A percentile compares a stretch with the other conserved stretches of the same genome.
Evolutionary conservation across 2,113 vertebrate genomes (phyloP).

Genomic region (Sprattus sprattus): DNA sequence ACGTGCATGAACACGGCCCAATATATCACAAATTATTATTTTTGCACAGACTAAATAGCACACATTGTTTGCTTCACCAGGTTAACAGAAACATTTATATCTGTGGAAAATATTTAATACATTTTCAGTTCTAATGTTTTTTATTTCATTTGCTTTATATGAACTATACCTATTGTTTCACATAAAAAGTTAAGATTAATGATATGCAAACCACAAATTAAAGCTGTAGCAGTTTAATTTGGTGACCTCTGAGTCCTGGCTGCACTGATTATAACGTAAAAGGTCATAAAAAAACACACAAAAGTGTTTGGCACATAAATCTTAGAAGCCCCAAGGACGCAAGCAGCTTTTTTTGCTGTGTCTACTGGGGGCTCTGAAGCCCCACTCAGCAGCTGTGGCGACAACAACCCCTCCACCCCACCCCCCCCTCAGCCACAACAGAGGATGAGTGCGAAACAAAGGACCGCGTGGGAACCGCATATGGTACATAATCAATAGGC

Average conservation of each 20-base stretch:
- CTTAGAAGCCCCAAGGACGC: neutral
- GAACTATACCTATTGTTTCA: neutral
- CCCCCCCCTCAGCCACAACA: conserved; percentile 39
- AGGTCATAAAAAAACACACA: neutral
- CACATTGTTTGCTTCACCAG: neutral
- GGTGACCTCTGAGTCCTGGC: neutral
- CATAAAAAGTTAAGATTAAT: neutral
- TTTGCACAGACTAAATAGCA: neutral
- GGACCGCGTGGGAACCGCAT: conserved; percentile 50
- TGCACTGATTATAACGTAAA: neutral
- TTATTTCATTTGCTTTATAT: neutral
- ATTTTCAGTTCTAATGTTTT: neutral
- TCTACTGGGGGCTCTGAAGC: conserved; percentile 23
- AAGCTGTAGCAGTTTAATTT: neutral
- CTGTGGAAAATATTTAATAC: neutral
- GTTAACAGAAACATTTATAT: neutral
- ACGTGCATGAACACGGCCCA: neutral
- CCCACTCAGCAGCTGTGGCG: conserved; percentile 37
- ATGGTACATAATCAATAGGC: conserved; percentile 63
- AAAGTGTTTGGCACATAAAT: conserved; percentile 3
- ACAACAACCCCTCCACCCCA: conserved; percentile 28
- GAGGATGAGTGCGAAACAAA: conserved; percentile 40
- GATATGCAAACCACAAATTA: neutral
- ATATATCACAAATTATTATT: neutral
- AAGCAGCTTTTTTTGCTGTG: conserved; percentile 26